A percentile compares a stretch with the other conserved stretches of the same genome.
phyloP scores from a whole-genome alignment of 1,140 invertebrate genomes.

The Stratiolaelaps scimitus region DNA sequence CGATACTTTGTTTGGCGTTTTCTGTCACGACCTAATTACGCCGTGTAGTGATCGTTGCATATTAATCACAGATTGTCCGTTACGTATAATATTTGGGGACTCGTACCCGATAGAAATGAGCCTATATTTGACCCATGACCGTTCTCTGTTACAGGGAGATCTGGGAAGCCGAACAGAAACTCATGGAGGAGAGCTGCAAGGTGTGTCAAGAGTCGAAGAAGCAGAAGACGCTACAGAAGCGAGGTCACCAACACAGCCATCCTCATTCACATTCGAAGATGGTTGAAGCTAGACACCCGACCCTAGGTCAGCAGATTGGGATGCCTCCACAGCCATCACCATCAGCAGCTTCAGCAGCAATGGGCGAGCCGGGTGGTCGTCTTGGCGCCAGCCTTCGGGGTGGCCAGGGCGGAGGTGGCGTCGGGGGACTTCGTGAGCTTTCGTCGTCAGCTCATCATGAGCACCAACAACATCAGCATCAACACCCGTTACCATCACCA shows the following conservation, averaged over 20 bases:
- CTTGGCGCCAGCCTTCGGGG: background rate
- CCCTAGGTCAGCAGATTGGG: too few species aligned
- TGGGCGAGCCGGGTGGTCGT: too few species aligned
- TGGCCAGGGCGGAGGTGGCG: background rate
- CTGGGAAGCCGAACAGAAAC: conserved; percentile 19
- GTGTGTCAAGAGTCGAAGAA: conserved; percentile 12
- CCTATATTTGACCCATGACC: too few species aligned
- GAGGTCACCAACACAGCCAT: conserved; percentile 7
- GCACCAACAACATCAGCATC: background rate
- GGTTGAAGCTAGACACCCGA: too few species aligned
- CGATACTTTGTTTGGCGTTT: too few species aligned
- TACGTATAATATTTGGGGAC: too few species aligned
- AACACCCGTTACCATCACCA: background rate
- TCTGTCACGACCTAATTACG: too few species aligned
- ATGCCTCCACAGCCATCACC: conserved; percentile 3
- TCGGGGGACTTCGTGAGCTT: background rate
- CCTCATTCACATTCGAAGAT: too few species aligned
- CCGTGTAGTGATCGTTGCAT: too few species aligned
- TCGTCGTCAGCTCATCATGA: conserved; percentile 3
- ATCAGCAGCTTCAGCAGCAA: background rate
- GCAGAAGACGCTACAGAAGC: conserved; percentile 18
- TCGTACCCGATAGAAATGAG: too few species aligned
- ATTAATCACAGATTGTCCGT: too few species aligned
- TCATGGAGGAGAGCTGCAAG: conserved; percentile 24
- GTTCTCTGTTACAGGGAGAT: conserved; percentile 19